Base-by-base conservation (phyloP, 2,888 invertebrate species). In the Eurois occulta region DNA sequence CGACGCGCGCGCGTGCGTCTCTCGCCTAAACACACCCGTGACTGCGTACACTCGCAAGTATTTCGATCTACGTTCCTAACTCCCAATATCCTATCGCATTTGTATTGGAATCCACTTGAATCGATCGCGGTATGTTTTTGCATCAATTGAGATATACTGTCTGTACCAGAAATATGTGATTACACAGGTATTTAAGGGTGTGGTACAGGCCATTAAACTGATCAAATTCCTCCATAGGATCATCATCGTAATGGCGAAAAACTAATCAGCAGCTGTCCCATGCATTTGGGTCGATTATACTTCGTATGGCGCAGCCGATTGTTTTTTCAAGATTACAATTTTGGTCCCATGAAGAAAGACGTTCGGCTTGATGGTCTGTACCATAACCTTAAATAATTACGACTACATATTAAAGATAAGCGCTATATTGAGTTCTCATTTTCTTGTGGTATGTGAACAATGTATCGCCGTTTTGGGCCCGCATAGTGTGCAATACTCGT, bases 1-100 rank as follows among this genome's bases (percentile, higher is more conserved):
- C 75, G 88, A 79, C 85, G 82, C 89, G 90, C 89, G 89, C 89
- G 91, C 91, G 93, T 92, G 91, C 91, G 93, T 85, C 88, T 89
- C 88, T 83, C 87, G 87, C 84, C 88, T 87, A 86, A 84, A 85
- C 86, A 85, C 83, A 87, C 86, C 90, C 89, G 89, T 83, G 90
- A 91, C 92, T 92, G 92, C 85, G 85, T 82, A 80, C 75, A 72
- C 83, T 60, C 52, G 68, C 78, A 78, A 79, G 80, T 83, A 86
- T 86, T 83, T 78, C 66, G 83, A 87, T 87, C 78, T 81, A 70
- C 72, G 77, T 68, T 70, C 58, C 65, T 58, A 69, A 78, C 83
- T 72, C 65, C 66, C 67, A 77, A 75, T 73, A 79, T 71, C 46
- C 86, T 79, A 85, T 80, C 78, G 69, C 48, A 71, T 81, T 76